Base-by-base conservation (phyloP, 2,888 invertebrate genomes). In the Spodoptera littoralis region DNA sequence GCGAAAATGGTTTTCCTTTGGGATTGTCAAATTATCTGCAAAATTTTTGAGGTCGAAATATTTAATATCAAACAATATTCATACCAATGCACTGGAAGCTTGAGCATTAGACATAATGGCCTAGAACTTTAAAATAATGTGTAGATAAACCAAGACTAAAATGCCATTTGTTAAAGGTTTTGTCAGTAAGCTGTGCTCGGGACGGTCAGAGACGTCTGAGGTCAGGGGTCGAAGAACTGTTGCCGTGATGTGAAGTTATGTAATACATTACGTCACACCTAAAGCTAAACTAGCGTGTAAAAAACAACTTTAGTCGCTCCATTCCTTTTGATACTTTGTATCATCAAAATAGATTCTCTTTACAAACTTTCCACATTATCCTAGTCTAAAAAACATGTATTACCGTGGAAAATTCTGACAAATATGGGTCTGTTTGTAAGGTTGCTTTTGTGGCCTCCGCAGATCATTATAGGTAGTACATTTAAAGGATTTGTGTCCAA, bases 221-320 rank as follows among this genome's bases (percentile, higher is more conserved):
- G 62, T 71, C 56, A 75, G 27, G 55, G 71, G 58, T 70, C 76
- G 41, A 11, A 22, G 64, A 71, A 75, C 70, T 74, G 54, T 30
- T 42, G 18, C 30, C 46, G 63, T 59, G 45, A 11, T 54, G 43
- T 43, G 12, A 53, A 42, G 3, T 74, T 56, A 63, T 63, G 11
- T 63, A 74, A 75, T 30, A n/a, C 4, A 22, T 70, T 70, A 75
- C 64, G 42, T 75, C 58, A 71, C 42, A 43, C 0, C 22, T 55
- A 30, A 59, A 36, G n/a, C 22, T 53, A 44, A 70, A n/a, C 64
- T 56, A 36, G 52, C 49, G 43, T 61, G 42, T 42, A 24, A 52
- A 22, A 41, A 44, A 45, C 36, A 18, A 53, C 46, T 53, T 53
- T 43, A 22, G 11, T 41, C 12, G n/a, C 47, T 24, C 24, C 30